Evolutionary conservation across 2,888 invertebrate species (phyloP).

Genomic region (Pediacus dermestoides): DNA sequence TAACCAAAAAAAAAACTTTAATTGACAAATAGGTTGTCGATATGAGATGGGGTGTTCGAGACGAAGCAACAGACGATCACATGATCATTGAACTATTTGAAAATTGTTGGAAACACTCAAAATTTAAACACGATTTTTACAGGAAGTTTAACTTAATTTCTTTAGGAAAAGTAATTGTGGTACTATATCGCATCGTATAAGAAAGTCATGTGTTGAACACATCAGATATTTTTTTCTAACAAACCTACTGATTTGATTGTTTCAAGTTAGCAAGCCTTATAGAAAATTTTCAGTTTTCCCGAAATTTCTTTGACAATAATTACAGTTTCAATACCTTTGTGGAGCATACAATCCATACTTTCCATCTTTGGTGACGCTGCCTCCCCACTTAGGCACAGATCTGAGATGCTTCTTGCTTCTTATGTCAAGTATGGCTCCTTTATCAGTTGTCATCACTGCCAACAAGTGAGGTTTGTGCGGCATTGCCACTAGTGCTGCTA

Average conservation of each 20-base stretch:
- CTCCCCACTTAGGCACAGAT: conserved; percentile 88
- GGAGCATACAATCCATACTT: conserved; percentile 92
- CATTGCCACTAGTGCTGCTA: conserved; percentile 71
- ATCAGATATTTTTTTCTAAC: no score
- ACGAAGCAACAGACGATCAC: conserved; percentile 98
- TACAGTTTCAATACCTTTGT: conserved; percentile 55
- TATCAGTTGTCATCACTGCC: conserved; percentile 85
- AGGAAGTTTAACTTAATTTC: no score
- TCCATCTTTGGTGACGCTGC: conserved; percentile 80
- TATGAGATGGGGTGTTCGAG: conserved; percentile 98
- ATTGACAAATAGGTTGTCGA: conserved; percentile 99
- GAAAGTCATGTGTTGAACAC: no score
- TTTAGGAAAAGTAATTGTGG: no score
- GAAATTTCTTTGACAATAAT: conserved; percentile 3
- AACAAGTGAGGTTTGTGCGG: conserved; percentile 83
- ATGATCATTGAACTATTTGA: conserved; percentile 98
- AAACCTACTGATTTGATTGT: no score
- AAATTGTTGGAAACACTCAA: conserved; percentile 94
- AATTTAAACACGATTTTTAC: no score
- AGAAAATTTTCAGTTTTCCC: background rate
- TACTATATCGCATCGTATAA: no score
- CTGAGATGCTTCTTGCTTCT: conserved; percentile 84
- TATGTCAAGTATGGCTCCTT: conserved; percentile 86
- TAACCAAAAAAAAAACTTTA: no score
- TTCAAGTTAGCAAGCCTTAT: no score